Conservation (phyloP, 2,113 vertebrate genomes). For the Eleginops maclovinus region DNA sequence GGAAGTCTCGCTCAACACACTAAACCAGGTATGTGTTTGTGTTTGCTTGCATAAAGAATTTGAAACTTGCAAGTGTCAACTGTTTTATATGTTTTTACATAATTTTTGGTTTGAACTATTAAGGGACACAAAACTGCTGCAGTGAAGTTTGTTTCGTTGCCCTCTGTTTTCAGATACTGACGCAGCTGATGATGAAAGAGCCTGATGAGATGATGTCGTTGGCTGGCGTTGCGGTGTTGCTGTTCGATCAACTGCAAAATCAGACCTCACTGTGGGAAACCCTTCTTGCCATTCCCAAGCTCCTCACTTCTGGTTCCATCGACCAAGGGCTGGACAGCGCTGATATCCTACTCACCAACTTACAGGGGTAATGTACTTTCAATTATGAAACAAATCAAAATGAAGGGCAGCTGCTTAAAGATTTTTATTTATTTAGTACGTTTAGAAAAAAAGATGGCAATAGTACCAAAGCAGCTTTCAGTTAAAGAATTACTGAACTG, state of each 20-base stretch:
- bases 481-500: neutral
- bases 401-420: neutral
- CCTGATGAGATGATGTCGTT: constrained; percentile 45
- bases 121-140: neutral
- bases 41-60: neutral
- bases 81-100: too few species aligned
- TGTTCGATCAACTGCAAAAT: constrained; percentile 75
- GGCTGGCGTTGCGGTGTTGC: constrained; percentile 37
- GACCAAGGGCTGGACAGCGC: constrained; percentile 39
- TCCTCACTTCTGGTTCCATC: constrained; percentile 52
- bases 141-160: neutral
- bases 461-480: neutral
- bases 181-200: constrained; percentile 61
- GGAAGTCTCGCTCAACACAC: constrained; percentile 67
- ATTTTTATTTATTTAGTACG: neutral
- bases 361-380: constrained; percentile 68
- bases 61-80: too few species aligned
- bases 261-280: constrained; percentile 77
- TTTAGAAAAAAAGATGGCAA: neutral
- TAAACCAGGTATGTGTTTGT: constrained; percentile 73
- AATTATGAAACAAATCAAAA: neutral
- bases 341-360: constrained; percentile 40
- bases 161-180: constrained; percentile 65
- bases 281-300: constrained; percentile 73
- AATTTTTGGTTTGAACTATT: too few species aligned